Conservation (phyloP, 35 echinoderm and acorn worm species). For the Stichopus chloronotus region DNA sequence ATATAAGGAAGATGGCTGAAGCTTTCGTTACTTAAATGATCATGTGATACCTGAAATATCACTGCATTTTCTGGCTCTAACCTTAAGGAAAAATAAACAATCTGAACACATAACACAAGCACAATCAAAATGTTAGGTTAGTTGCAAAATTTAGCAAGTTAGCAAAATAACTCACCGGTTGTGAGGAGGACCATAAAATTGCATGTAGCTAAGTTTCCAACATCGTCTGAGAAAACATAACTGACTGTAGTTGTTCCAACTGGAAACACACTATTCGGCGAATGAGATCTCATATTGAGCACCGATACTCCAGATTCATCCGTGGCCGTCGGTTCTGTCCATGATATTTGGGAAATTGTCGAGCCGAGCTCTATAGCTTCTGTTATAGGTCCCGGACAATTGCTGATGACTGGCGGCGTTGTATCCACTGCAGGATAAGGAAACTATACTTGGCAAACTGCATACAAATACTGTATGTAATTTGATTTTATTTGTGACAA, state of each 20-base stretch:
- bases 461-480: too few species aligned
- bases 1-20: too few species aligned
- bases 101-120: background rate
- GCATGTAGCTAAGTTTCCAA: background rate
- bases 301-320: constrained; percentile 52
- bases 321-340: constrained; percentile 63
- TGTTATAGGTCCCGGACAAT: constrained; percentile 47
- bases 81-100: background rate
- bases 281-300: constrained; percentile 22
- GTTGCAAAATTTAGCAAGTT: background rate
- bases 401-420: constrained; percentile 47
- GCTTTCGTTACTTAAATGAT: too few species aligned
- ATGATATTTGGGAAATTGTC: constrained; percentile 27
- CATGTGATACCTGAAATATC: too few species aligned
- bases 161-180: background rate
- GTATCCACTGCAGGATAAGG: constrained; percentile 42
- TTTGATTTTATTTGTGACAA: too few species aligned
- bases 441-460: background rate
- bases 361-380: background rate
- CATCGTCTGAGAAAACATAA: background rate
- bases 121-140: too few species aligned
- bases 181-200: background rate
- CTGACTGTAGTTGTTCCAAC: constrained; percentile 20
- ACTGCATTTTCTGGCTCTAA: too few species aligned
- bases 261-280: constrained; percentile 45